Conservation (phyloP, 2,797 vertebrate genomes). For the Novumbra hubbsi region DNA sequence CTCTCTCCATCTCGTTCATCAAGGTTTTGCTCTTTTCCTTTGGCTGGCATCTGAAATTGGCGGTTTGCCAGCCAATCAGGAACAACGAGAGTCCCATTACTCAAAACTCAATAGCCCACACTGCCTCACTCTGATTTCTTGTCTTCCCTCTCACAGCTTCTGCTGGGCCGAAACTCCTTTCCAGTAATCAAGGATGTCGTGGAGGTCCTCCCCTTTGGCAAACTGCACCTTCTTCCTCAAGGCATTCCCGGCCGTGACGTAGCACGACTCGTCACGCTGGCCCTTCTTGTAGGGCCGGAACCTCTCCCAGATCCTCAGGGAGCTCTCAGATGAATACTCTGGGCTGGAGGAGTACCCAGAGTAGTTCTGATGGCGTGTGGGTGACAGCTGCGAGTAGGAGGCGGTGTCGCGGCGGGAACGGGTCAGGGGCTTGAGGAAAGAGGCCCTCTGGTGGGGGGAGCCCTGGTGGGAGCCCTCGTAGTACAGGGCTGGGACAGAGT, state of each 20-base stretch:
- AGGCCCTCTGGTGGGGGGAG: constrained; percentile 82
- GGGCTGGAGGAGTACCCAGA: constrained; percentile 98
- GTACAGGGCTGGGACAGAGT: constrained; percentile 98
- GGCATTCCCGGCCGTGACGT: constrained; percentile 95
- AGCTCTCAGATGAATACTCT: constrained; percentile 96
- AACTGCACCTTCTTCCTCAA: constrained; percentile 99
- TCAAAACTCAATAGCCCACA: neutral
- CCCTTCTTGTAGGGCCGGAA: constrained; percentile 98
- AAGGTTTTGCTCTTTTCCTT: constrained; percentile 36
- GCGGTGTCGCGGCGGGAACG: constrained; percentile 93
- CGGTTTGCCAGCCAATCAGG: constrained; percentile 34
- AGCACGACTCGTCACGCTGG: constrained; percentile 91
- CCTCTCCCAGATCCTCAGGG: constrained; percentile 98
- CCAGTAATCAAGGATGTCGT: constrained; percentile 99
- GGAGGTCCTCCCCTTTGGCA: constrained; percentile 98
- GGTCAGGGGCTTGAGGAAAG: constrained; percentile 93
- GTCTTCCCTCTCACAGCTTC: constrained; percentile 87
- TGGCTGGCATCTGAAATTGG: constrained; percentile 29
- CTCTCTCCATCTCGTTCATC: neutral
- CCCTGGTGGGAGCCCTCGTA: constrained; percentile 90
- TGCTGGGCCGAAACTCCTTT: constrained; percentile 99
- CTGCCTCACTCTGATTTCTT: constrained; percentile 24
- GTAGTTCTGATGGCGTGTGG: constrained; percentile 89
- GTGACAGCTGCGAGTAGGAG: constrained; percentile 97
- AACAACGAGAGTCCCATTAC: constrained; percentile 18